These are phyloP conservation scores for Malurus leucopterus DNA, from an alignment of 2,797 vertebrate genomes.

Conservation along the genomic window DNA sequence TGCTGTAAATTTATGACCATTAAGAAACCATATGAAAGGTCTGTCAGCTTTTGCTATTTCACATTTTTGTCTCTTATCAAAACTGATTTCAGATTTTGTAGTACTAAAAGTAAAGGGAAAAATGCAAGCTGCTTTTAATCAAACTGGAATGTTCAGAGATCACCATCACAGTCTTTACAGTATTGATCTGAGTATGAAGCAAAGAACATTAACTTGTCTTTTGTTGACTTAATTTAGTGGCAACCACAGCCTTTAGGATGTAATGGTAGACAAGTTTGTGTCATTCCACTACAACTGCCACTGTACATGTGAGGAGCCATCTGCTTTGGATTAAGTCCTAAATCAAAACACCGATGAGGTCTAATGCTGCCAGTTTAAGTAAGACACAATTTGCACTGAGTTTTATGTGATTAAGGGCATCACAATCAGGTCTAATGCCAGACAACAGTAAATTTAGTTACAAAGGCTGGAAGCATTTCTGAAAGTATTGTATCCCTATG, in stretches of 20 bases:
- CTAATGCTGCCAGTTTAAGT: not conserved
- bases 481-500: not conserved
- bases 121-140: constrained; percentile 60
- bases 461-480: not conserved
- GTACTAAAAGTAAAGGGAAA: constrained; percentile 11
- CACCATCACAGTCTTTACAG: constrained; percentile 29
- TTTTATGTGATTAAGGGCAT: not conserved
- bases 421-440: not conserved
- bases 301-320: not conserved
- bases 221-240: constrained; percentile 43
- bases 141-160: constrained; percentile 34
- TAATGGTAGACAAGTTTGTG: constrained; percentile 27
- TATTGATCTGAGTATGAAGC: constrained; percentile 1
- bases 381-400: not conserved
- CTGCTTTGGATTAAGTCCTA: constrained; percentile 32
- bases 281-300: constrained; percentile 11
- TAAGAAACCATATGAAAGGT: constrained; percentile 64
- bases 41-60: constrained; percentile 65
- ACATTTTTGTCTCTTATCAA: constrained; percentile 58
- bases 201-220: constrained; percentile 43
- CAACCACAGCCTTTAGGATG: constrained; percentile 4
- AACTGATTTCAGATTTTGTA: constrained; percentile 44
- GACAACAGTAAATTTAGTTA: not conserved
- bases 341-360: not conserved
- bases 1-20: constrained; percentile 68